A percentile compares a stretch with the other conserved stretches of the same genome.
These are phyloP conservation scores for Podocnemis expansa DNA, from an alignment of 2,113 vertebrate species.

Conservation along the genomic window DNA sequence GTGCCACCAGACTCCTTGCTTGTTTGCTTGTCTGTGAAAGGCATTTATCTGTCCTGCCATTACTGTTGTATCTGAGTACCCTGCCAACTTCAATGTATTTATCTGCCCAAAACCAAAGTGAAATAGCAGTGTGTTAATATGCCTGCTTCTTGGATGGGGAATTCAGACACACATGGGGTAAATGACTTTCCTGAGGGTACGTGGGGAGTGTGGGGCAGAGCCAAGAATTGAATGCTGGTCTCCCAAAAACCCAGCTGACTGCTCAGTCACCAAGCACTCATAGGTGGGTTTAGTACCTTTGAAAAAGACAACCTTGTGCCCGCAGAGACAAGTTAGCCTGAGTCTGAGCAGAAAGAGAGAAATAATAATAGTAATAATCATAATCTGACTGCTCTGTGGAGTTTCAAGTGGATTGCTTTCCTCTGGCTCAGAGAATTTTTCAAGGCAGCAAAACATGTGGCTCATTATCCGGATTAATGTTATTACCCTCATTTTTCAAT, in stretches of 20 bases:
- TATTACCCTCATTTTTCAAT: constrained; percentile 15
- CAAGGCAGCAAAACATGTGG: neutral
- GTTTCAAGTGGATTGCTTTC: constrained; percentile 30
- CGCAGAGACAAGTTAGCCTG: neutral
- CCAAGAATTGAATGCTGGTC: neutral
- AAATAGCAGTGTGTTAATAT: neutral
- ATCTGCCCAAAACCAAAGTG: neutral
- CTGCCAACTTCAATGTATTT: neutral
- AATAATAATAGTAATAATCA: neutral
- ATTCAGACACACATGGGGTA: neutral
- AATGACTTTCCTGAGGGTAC: neutral
- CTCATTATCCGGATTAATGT: constrained; percentile 31
- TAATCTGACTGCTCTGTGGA: neutral
- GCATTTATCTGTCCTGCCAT: neutral
- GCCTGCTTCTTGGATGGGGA: neutral
- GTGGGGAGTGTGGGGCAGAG: neutral
- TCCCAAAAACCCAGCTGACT: accelerated
- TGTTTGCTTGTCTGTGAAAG: neutral
- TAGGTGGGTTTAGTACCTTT: neutral
- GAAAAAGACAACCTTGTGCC: accelerated
- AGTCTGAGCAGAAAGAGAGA: neutral
- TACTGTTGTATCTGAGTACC: neutral
- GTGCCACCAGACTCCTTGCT: too few relatives aligned
- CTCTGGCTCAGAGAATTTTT: neutral
- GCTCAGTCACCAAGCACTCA: neutral